These are phyloP conservation scores for Drosophila koepferae DNA, from an alignment of 2,888 invertebrate genomes.

Conservation along the genomic window DNA sequence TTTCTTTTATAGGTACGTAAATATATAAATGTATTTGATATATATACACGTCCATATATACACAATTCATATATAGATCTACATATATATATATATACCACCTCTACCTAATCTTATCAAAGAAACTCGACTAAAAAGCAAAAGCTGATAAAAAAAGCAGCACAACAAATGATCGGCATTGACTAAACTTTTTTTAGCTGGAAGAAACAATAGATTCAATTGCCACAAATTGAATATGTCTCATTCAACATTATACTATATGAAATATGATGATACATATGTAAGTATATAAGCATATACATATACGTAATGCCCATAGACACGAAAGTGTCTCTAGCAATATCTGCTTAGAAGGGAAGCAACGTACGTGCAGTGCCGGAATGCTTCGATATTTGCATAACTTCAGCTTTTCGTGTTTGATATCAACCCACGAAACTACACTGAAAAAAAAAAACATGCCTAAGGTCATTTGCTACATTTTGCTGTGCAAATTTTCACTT, in stretches of 20 bases:
- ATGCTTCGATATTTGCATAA: slow-evolving; percentile 54
- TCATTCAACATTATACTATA: slow-evolving; percentile 10
- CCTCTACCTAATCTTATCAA: slow-evolving; percentile 58
- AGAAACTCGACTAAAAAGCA: slow-evolving; percentile 48
- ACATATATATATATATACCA: neutral
- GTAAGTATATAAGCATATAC: neutral
- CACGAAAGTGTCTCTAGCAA: neutral
- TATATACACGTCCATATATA: too few relatives aligned
- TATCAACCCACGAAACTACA: slow-evolving; percentile 5
- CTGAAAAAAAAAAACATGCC: neutral
- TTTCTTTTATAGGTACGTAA: neutral
- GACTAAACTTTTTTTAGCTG: slow-evolving; percentile 46
- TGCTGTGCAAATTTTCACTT: neutral
- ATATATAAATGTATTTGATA: too few relatives aligned
- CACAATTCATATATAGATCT: neutral
- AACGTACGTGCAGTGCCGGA: slow-evolving; percentile 45
- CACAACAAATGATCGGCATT: slow-evolving; percentile 42
- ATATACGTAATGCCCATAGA: slow-evolving; percentile 1
- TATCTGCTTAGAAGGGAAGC: slow-evolving; percentile 9
- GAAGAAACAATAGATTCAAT: slow-evolving; percentile 18
- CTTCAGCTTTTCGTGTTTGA: slow-evolving; percentile 25
- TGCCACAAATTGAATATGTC: slow-evolving; percentile 11
- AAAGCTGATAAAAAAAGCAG: slow-evolving; percentile 43
- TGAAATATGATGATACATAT: slow-evolving; percentile 7
- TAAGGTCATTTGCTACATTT: too few relatives aligned